Conservation (phyloP, 2,888 invertebrate species). For the Itoplectis maculator region DNA sequence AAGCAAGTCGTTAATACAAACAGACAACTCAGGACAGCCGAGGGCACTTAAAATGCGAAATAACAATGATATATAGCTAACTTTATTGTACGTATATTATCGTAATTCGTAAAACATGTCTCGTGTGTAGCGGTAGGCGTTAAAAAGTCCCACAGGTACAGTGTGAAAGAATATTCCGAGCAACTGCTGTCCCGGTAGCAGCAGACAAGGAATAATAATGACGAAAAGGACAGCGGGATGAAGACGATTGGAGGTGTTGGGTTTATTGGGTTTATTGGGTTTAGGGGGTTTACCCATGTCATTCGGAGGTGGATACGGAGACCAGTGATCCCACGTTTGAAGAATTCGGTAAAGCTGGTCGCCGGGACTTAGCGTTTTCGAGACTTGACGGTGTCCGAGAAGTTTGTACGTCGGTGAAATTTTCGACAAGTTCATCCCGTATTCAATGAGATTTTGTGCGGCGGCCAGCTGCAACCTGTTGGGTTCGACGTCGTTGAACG, state of each 20-base stretch:
- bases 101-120: not conserved
- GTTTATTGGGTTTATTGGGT: too few relatives aligned
- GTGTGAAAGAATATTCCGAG: not conserved
- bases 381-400: slow-evolving; percentile 89
- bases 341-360: slow-evolving; percentile 88
- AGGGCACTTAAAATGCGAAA: not conserved
- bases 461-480: slow-evolving; percentile 85
- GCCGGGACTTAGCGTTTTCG: slow-evolving; percentile 90
- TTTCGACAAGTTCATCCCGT: slow-evolving; percentile 88
- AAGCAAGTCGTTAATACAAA: not conserved
- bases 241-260: not conserved
- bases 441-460: slow-evolving; percentile 87
- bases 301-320: slow-evolving; percentile 66
- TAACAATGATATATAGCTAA: slow-evolving; percentile 9
- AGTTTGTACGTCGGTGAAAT: slow-evolving; percentile 88
- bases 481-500: slow-evolving; percentile 86
- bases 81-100: slow-evolving; percentile 4
- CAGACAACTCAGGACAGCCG: not conserved
- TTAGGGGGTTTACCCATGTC: too few relatives aligned
- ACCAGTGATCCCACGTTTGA: slow-evolving; percentile 89
- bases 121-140: not conserved
- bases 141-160: not conserved
- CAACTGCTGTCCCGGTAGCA: not conserved
- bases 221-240: not conserved
- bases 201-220: not conserved